Conservation (phyloP, 2,113 vertebrate species). For the Procapra przewalskii region DNA sequence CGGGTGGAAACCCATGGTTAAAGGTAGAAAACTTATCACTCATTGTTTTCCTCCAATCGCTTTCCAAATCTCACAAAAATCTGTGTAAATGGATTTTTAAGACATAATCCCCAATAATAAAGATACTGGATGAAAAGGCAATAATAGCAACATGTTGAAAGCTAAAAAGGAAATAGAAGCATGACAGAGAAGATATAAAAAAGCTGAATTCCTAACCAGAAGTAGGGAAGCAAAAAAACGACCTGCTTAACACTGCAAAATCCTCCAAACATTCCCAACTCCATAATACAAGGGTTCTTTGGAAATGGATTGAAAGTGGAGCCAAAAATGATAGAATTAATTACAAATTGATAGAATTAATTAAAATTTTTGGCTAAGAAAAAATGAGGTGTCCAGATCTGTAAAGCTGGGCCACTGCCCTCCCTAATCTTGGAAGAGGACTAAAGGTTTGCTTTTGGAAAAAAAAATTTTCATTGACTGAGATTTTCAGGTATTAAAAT, state of each 20-base stretch:
- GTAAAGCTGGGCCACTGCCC: neutral
- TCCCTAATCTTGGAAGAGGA: neutral
- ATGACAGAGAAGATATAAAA: neutral
- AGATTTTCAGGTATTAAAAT: neutral
- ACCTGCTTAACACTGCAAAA: neutral
- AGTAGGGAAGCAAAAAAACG: neutral
- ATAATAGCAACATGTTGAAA: neutral
- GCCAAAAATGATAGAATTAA: neutral
- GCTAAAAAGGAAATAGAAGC: neutral
- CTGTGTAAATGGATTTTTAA: neutral
- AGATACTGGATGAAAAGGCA: neutral
- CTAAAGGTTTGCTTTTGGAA: neutral
- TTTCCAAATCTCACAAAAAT: neutral
- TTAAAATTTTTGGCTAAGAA: neutral
- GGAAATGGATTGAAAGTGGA: neutral
- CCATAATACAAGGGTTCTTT: neutral
- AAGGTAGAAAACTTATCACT: neutral
- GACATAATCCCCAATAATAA: neutral
- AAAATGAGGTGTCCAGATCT: neutral
- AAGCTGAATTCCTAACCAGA: neutral
- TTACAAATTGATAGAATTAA: neutral
- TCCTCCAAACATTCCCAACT: neutral
- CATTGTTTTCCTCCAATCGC: neutral
- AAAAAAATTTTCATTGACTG: neutral
- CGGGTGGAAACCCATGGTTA: neutral